Percentiles rank a stretch among this genome's conserved stretches.
phyloP scores from a whole-genome alignment of 2,888 invertebrate species.

The Drosophila algonquin region DNA sequence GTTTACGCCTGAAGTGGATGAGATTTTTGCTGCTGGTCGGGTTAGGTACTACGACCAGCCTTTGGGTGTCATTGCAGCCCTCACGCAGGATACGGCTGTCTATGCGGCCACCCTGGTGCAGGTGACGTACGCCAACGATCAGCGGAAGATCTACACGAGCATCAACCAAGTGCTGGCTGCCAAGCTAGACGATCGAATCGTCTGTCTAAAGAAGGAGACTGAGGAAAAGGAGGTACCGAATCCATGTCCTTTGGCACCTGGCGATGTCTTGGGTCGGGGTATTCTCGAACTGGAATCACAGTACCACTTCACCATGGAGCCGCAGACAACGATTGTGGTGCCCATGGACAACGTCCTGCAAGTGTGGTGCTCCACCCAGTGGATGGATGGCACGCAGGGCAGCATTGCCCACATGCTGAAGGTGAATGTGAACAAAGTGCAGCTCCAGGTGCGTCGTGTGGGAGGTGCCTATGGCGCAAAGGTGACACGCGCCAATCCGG shows the following conservation, averaged over 20 bases:
- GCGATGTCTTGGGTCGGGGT: constrained; percentile 83
- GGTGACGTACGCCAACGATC: constrained; percentile 84
- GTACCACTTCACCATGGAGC: constrained; percentile 91
- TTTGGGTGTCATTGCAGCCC: constrained; percentile 90
- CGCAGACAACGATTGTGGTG: constrained; percentile 87
- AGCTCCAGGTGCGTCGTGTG: constrained; percentile 88
- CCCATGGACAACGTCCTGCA: constrained; percentile 90
- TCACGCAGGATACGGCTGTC: constrained; percentile 85
- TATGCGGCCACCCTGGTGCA: constrained; percentile 84
- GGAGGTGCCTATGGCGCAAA: constrained; percentile 94
- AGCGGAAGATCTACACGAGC: constrained; percentile 67
- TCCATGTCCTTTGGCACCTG: constrained; percentile 22
- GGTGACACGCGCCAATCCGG: constrained; percentile 86
- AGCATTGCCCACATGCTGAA: constrained; percentile 86
- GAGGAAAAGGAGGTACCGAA: constrained; percentile 4
- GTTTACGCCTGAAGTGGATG: constrained; percentile 74
- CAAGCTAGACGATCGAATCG: constrained; percentile 61
- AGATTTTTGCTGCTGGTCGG: constrained; percentile 78
- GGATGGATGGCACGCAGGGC: constrained; percentile 86
- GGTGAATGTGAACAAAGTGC: constrained; percentile 87
- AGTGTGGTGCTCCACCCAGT: constrained; percentile 87
- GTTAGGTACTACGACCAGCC: constrained; percentile 89
- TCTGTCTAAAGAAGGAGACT: constrained; percentile 30
- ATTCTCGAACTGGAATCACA: constrained; percentile 86
- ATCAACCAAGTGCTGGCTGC: constrained; percentile 84